These are phyloP conservation scores for Craseonycteris thonglongyai DNA, from an alignment of 2,113 vertebrate genomes.

Conservation along the genomic window DNA sequence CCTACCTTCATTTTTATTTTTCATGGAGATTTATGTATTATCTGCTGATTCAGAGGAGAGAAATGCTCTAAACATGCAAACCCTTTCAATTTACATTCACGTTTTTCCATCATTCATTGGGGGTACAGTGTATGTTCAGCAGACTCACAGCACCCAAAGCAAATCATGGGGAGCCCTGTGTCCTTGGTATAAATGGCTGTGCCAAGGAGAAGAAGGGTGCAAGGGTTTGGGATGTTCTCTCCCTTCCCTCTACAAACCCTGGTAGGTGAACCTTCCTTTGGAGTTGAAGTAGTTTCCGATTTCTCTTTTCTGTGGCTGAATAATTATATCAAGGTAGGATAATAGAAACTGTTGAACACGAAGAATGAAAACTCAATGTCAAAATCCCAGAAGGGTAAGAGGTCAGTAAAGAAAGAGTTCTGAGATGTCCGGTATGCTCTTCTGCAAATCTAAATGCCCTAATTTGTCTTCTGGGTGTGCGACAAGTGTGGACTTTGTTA, in stretches of 20 bases:
- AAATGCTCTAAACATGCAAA: not conserved
- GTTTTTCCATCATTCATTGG: not conserved
- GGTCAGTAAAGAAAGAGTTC: not conserved
- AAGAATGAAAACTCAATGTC: not conserved
- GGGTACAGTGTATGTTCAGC: not conserved
- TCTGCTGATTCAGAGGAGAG: not conserved
- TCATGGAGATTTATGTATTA: rapidly evolving
- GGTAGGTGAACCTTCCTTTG: too few relatives aligned
- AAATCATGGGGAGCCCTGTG: not conserved
- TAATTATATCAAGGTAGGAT: not conserved
- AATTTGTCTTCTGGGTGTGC: not conserved
- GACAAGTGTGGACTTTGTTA: not conserved
- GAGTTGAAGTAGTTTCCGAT: not conserved
- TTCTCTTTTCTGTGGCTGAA: not conserved
- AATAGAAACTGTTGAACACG: rapidly evolving
- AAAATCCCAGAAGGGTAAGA: not conserved
- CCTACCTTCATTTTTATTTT: rapidly evolving
- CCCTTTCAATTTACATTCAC: too few relatives aligned
- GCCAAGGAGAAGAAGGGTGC: rapidly evolving
- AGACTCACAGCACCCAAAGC: not conserved
- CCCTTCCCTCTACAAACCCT: not conserved
- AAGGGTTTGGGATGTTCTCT: rapidly evolving
- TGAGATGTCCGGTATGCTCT: not conserved
- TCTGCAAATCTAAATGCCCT: not conserved
- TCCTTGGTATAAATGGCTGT: rapidly evolving